phyloP scores from a whole-genome alignment of 2,797 vertebrate genomes.

The Chaetophractus vellerosus region DNA sequence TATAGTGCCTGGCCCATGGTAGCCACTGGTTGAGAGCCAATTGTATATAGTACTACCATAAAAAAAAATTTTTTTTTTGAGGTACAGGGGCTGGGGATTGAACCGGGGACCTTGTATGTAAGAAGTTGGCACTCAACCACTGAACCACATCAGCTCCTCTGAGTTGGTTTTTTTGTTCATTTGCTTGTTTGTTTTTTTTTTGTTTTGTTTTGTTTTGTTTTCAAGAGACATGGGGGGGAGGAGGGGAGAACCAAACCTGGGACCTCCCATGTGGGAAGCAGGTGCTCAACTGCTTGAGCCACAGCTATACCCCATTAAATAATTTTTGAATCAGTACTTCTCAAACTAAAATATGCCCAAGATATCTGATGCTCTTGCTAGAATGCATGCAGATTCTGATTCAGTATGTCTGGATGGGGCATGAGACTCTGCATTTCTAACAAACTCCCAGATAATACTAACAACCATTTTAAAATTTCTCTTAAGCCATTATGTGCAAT shows the following conservation, averaged over 20 bases:
- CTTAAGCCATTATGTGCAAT: neutral
- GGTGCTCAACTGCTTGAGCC: too few relatives aligned
- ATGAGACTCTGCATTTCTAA: neutral
- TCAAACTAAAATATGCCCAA: constrained; percentile 11
- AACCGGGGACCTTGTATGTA: too few relatives aligned
- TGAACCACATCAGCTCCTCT: too few relatives aligned
- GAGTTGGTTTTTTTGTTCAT: too few relatives aligned
- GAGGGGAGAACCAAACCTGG: too few relatives aligned
- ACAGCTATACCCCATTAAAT: neutral
- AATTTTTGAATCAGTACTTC: constrained; percentile 47
- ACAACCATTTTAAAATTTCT: constrained; percentile 44
- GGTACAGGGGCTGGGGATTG: too few relatives aligned
- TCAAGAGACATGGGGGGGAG: too few relatives aligned
- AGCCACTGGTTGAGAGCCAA: neutral
- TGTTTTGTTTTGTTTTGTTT: too few relatives aligned
- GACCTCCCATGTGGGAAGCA: too few relatives aligned
- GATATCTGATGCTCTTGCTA: neutral
- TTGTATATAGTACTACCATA: neutral
- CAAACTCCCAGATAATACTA: neutral
- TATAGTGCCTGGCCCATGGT: neutral
- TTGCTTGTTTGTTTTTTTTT: too few relatives aligned
- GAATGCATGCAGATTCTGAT: neutral
- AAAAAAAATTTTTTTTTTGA: too few relatives aligned
- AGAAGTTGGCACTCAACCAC: too few relatives aligned
- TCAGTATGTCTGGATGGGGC: neutral